Percentiles rank a stretch among this genome's conserved stretches.
Conservation (phyloP, 2,113 vertebrate species). For the Psophia crepitans region DNA sequence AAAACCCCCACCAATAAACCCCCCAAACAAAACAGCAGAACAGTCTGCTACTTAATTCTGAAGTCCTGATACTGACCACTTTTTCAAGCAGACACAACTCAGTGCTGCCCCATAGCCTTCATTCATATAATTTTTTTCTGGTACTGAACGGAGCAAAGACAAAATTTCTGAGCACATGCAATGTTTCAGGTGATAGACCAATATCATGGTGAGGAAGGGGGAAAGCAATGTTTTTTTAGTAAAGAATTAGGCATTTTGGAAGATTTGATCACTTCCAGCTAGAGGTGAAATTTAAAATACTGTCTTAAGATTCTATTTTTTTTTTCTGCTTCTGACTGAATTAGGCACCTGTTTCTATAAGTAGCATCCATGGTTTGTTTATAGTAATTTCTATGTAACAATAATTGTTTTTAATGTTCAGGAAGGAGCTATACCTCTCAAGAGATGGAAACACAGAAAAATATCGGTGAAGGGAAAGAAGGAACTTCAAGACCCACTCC, state of each 20-base stretch:
- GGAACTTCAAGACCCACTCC: accelerated
- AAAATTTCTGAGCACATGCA: not conserved
- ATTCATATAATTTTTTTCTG: not conserved
- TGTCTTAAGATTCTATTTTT: not conserved
- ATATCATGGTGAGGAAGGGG: not conserved
- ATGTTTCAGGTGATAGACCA: not conserved
- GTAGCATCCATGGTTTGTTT: not conserved
- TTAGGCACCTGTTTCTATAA: not conserved
- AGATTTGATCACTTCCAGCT: not conserved
- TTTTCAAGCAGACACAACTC: not conserved
- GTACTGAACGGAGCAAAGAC: not conserved
- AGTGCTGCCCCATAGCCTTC: not conserved
- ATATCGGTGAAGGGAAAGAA: not conserved
- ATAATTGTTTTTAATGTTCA: not conserved
- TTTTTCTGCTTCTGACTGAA: not conserved
- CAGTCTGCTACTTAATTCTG: not conserved
- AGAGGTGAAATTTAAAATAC: not conserved
- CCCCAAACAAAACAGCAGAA: not conserved
- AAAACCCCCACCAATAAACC: too few species aligned
- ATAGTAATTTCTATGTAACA: not conserved
- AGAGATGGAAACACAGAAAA: not conserved
- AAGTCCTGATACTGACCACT: not conserved
- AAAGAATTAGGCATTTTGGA: not conserved
- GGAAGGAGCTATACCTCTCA: not conserved
- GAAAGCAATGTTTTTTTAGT: not conserved